Conservation (phyloP, 1,140 invertebrate genomes). For the Lepidurus apus region DNA sequence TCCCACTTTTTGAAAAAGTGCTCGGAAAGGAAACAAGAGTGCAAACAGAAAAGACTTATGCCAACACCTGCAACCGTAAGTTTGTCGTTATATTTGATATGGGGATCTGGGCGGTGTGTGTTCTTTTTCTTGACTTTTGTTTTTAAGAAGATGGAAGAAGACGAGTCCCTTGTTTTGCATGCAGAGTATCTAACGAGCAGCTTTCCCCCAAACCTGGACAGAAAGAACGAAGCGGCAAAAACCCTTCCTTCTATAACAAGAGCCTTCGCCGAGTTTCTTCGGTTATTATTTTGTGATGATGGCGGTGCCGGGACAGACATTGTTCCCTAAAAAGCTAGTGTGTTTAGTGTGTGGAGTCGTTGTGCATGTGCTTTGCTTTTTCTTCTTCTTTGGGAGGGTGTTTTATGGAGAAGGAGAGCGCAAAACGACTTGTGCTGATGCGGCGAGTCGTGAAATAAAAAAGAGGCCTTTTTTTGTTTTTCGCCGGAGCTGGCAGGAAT, state of each 20-base stretch:
- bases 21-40: too few species aligned
- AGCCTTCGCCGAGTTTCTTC: neutral
- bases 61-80: conserved; percentile 14
- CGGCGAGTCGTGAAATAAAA: neutral
- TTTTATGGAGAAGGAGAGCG: neutral
- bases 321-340: neutral
- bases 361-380: neutral
- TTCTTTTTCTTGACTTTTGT: neutral
- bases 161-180: neutral
- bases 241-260: neutral
- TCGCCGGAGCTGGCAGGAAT: neutral
- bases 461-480: neutral
- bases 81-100: conserved; percentile 4
- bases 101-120: neutral
- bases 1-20: too few species aligned
- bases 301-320: conserved; percentile 11
- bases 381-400: neutral
- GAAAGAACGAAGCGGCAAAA: too few species aligned
- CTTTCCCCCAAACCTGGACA: neutral
- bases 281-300: conserved; percentile 15
- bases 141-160: neutral
- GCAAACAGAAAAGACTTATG: neutral
- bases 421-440: neutral
- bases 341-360: conserved; percentile 20
- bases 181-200: neutral